Base-by-base conservation (phyloP, 92 coral and sea anemone genomes). In the Scolanthus callimorphus region DNA sequence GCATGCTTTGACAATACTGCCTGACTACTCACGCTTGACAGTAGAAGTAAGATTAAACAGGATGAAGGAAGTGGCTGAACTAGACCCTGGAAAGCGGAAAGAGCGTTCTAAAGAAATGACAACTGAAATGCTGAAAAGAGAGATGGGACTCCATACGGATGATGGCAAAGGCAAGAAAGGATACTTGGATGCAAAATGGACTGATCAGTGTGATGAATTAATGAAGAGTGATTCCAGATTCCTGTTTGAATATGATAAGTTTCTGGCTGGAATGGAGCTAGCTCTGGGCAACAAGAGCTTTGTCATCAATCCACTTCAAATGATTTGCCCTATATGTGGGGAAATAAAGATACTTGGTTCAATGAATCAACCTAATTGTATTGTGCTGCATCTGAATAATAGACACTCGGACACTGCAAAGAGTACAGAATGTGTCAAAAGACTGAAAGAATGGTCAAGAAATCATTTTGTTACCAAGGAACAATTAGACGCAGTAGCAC, bases 71-170 rank as follows among this genome's bases (percentile, higher is more conserved):
- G 17, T 46, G 12, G 52, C 52, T 6, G 17, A 6, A 10, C 17
- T 21, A 4, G 19, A 4, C 4, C 11, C 8, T 46, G 52, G 52
- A 46, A 9, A 46, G 22, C 28, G 59, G 31, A 51, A 49, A 22
- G 19, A 9, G 1, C n/a, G 71, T 4, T 15, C 71, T 2, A 64
- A 50, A 27, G 71, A 64, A 23, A 31, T 30, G 12, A 28, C 69
- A 1, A 23, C 83, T 1, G 70, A 77, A 27, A 25, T 19, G 39
- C 19, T 77, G 1, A 82, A 77, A 46, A 20, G 80, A 27, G 89
- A 82, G 46, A 70, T 82, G 66, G 80, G 84, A 4, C 47, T 82
- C 15, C 84, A 77, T 21, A 53, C 57, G 63, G 68, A 70, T 29
- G 20, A 43, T 6, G 72, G 80, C 11, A 63, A 70, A 54, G 27